Conservation (phyloP, 2,113 vertebrate genomes). For the Rhombomys opimus region DNA sequence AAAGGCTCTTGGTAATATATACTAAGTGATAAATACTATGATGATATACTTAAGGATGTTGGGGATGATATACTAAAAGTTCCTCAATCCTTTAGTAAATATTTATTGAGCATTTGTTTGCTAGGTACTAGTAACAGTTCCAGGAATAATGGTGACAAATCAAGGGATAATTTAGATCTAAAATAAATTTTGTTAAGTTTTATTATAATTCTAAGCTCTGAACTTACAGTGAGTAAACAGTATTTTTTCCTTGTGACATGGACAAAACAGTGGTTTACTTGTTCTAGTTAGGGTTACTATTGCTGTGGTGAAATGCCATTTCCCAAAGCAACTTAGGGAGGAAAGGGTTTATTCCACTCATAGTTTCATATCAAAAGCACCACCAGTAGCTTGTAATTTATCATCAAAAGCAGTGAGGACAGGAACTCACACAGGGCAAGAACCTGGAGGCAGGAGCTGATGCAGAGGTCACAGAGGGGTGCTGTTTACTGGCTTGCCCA, state of each 20-base stretch:
- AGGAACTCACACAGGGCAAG: background rate
- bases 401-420: background rate
- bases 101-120: conserved; percentile 41
- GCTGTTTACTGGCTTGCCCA: background rate
- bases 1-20: background rate
- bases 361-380: background rate
- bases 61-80: too few relatives aligned
- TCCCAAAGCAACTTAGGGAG: background rate
- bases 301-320: background rate
- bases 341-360: background rate
- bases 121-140: background rate
- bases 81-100: background rate
- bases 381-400: background rate
- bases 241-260: background rate
- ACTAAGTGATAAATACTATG: too few relatives aligned
- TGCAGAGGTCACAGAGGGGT: background rate
- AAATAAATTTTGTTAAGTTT: background rate
- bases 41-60: too few relatives aligned
- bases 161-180: background rate
- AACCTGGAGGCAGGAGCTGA: background rate
- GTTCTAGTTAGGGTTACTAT: background rate
- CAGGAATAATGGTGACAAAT: background rate
- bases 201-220: background rate
- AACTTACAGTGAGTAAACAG: background rate
- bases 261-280: background rate